Base-by-base conservation (phyloP, 2,113 vertebrate species). In the Phrynosoma platyrhinos region DNA sequence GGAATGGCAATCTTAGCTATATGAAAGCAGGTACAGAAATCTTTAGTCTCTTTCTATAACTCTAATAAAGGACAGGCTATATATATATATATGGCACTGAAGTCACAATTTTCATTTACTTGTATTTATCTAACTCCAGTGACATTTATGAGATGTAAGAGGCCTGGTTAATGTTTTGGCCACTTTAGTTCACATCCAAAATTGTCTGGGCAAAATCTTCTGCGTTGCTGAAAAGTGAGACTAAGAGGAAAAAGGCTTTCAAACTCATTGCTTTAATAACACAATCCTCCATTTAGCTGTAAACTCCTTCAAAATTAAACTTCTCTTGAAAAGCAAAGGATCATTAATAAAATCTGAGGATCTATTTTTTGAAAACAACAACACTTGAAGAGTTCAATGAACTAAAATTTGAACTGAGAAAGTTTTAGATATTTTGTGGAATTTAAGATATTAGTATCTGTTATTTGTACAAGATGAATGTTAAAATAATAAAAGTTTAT, bases 101-200 rank as follows among this genome's bases (percentile, higher is more conserved):
- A 87, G 86, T 58, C 36, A 75, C 42, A 55, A 62, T 62, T 42
- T 87, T 87, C 53, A 87, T 87, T 87, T 87, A 81, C 74, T 82
- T 87, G 69, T 82, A 87, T 82, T 87, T 82, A 74, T 87, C 71
- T 87, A 81, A 87, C 71, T 82, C 77, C 5, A 62, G 68, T 87
- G 79, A 87, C 86, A 87, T 87, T 87, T 82, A 82, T 87, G 86
- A 36, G 86, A 82, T 82, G 79, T 64, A 82, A 75, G 69, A 47
- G 52, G 53, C 53, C 86, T 82, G 69, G 79, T 81, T 87, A 87
- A 82, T 82, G 69, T 82, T 87, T 82, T 82, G 69, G 36, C 69
- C 86, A 87, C 53, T 87, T 87, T 87, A 74, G 53, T 47, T 82
- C 66, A 82, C 53, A 79, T 79, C 6, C 66, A 87, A 82, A 87